Evolutionary conservation across 1,140 invertebrate species (phyloP), one percentile per base, ranked within the genome.

Genomic region (Lethrus apterus): DNA sequence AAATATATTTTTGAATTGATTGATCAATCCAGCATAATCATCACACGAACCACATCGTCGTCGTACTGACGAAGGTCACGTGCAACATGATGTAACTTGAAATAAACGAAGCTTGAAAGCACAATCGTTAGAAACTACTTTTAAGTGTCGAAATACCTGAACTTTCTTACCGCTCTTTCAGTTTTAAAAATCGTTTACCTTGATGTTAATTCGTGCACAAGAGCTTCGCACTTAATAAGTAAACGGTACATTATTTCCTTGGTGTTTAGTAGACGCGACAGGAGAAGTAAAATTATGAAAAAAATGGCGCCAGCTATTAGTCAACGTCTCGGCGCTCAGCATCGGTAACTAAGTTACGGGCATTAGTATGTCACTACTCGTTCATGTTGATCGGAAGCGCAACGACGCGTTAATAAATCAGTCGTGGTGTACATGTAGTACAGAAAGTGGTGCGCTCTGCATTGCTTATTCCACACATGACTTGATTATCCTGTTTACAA

Each of bases 401-500:
- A 42, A 21, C 38, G 46, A 29, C 26, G 26, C 46, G 40, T 48
- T 48, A 48, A 41, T 48, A 48, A 48, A 48, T 48, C 36, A 48
- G 24, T 23, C 26, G 24, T 43, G 24, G 35, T 34, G 44, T 23
- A 33, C 33, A 46, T 46, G 32, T 21, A 46, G 24, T 46, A 35
- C 29, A 36, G 44, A 33, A 46, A 26, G 35, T 34, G 34, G 32
- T 34, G 33, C 35, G 44, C 24, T 46, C 33, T 31, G 29, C 17
- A 56, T 58, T 54, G 55, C 34, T 50, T 55, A 61, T 61, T 59
- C 59, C 36, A 41, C 38, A 52, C 59, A 59, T 57, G 50, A 52
- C 52, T 59, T 51, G 54, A 58, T 59, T 59, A 58, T 61, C 54
- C 59, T 61, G 59, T 61, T 61, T 61, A 59, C 57, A 61, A 61